A percentile compares a stretch with the other conserved stretches of the same genome.
Conservation (phyloP, 1,140 invertebrate genomes). For the Agrilus planipennis region DNA sequence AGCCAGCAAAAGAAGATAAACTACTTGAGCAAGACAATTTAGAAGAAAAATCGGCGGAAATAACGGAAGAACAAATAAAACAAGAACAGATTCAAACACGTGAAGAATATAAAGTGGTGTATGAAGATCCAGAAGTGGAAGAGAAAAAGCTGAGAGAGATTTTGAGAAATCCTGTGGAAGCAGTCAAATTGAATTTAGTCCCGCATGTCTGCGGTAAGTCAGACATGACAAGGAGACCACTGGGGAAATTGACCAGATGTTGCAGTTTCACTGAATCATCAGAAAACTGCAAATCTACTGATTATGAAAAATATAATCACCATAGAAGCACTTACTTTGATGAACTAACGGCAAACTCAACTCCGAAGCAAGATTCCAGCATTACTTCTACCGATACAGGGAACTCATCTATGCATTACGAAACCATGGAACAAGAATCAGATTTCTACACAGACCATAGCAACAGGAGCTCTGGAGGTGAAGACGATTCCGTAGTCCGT, state of each 20-base stretch:
- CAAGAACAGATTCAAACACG: conserved; percentile 9
- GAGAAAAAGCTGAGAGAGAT: conserved; percentile 38
- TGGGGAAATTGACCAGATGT: conserved; percentile 2
- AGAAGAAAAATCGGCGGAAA: not conserved
- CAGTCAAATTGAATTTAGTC: conserved; percentile 53
- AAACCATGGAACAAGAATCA: conserved; percentile 41
- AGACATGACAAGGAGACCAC: conserved; percentile 28
- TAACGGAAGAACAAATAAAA: conserved; percentile 2
- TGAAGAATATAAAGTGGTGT: not conserved
- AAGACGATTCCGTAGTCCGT: conserved; percentile 42
- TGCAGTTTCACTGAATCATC: no score
- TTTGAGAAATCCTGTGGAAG: conserved; percentile 54
- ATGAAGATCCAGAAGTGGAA: no score
- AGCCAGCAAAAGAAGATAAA: conserved; percentile 1
- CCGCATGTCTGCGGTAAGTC: conserved; percentile 57
- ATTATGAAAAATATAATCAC: conserved; percentile 1
- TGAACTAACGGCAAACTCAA: conserved; percentile 48
- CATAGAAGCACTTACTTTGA: not conserved
- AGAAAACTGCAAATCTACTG: conserved; percentile 1
- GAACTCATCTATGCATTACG: conserved; percentile 39
- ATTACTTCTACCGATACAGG: conserved; percentile 37
- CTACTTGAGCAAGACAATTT: conserved; percentile 1
- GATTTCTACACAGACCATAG: conserved; percentile 49
- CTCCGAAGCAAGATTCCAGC: conserved; percentile 38
- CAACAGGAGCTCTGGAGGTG: conserved; percentile 39